Percentiles rank a stretch among this genome's conserved stretches.
These are phyloP conservation scores for Bombus confusus DNA, from an alignment of 1,140 invertebrate species.

Conservation along the genomic window DNA sequence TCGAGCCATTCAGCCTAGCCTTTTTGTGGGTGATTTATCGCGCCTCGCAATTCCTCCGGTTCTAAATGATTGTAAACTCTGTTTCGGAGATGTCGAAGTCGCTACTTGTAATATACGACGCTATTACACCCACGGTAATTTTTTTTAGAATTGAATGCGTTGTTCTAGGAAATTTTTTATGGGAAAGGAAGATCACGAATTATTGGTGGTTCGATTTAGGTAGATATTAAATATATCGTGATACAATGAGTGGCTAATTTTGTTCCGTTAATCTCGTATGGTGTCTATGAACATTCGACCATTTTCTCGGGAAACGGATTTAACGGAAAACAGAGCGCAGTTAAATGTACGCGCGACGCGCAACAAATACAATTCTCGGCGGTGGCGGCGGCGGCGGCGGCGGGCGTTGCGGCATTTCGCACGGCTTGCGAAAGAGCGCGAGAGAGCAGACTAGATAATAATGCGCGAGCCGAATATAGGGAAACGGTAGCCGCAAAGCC, in stretches of 20 bases:
- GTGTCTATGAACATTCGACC: slow-evolving; percentile 24
- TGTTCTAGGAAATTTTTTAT: neutral
- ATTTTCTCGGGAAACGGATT: slow-evolving; percentile 57
- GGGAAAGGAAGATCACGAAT: neutral
- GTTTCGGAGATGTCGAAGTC: too few species aligned
- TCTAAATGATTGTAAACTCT: neutral
- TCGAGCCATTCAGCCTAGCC: neutral
- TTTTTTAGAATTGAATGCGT: neutral
- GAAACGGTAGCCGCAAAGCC: slow-evolving; percentile 77
- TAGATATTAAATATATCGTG: neutral
- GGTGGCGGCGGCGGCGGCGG: slow-evolving; percentile 65
- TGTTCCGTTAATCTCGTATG: neutral
- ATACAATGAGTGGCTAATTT: neutral
- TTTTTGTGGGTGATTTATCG: neutral
- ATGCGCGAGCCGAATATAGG: slow-evolving; percentile 77
- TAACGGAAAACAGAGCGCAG: slow-evolving; percentile 44
- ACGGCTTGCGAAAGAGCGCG: slow-evolving; percentile 62
- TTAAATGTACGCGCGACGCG: slow-evolving; percentile 56
- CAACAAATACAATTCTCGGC: slow-evolving; percentile 80
- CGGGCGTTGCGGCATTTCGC: slow-evolving; percentile 61
- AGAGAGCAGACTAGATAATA: slow-evolving; percentile 79
- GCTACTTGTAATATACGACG: neutral
- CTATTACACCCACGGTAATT: neutral
- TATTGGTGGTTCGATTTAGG: too few species aligned
- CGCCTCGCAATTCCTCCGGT: neutral